Percentiles rank a stretch among this genome's conserved stretches.
Conservation (phyloP, 2,888 invertebrate species). For the Agriopis marginaria region DNA sequence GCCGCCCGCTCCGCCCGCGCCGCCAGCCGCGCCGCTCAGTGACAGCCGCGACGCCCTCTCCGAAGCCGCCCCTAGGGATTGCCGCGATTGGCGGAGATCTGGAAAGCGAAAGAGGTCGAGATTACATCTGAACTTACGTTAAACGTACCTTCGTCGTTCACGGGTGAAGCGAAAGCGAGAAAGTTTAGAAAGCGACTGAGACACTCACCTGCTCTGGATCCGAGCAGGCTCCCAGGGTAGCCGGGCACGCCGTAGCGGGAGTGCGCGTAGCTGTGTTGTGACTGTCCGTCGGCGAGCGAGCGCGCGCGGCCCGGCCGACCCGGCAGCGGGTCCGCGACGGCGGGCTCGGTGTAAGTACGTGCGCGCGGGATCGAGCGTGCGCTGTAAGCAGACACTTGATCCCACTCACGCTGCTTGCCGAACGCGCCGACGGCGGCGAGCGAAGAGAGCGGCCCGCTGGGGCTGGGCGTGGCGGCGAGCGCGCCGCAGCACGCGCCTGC, state of each 20-base stretch:
- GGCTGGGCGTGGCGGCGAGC: conserved; percentile 90
- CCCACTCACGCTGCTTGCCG: conserved; percentile 92
- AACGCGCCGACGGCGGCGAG: conserved; percentile 94
- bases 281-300: conserved; percentile 95
- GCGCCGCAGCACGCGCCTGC: conserved; percentile 91
- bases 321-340: conserved; percentile 90
- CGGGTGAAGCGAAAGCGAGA: conserved; percentile 26
- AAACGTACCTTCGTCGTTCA: not conserved
- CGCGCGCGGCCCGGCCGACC: conserved; percentile 92
- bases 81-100: conserved; percentile 95
- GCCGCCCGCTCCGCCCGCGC: conserved; percentile 87
- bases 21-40: conserved; percentile 88
- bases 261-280: conserved; percentile 95
- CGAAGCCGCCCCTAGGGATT: conserved; percentile 93
- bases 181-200: conserved; percentile 48
- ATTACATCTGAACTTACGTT: not conserved
- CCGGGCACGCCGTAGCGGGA: conserved; percentile 92
- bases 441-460: conserved; percentile 92
- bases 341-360: conserved; percentile 90
- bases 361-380: conserved; percentile 96
- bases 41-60: conserved; percentile 93
- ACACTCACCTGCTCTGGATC: conserved; percentile 79
- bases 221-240: conserved; percentile 89
- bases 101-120: conserved; percentile 51
- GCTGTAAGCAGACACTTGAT: conserved; percentile 94